Evolutionary conservation across 2,888 invertebrate species (phyloP), one percentile per base, ranked within the genome.

Genomic region (Onchidella celtica): DNA sequence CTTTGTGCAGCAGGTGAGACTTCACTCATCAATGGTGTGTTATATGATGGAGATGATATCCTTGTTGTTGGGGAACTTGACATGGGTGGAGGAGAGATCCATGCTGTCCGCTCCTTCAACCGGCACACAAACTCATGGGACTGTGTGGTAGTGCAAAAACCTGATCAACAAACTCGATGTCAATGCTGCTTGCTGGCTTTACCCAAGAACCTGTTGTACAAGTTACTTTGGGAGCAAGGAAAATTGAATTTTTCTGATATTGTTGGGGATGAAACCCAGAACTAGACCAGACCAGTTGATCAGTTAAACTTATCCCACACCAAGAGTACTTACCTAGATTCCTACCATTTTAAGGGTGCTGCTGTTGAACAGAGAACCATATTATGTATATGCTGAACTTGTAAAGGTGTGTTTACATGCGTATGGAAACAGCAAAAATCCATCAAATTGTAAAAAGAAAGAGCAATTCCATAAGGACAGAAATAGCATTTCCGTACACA

Each of bases 61-160:
- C 82, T 88, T 57, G 85, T 90, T 9, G 83, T 89, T 1, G 91
- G 91, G 11, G 86, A 88, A 27, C 85, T 91, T 40, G 89, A 89
- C 61, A 81, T 89, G 57, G 89, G 86, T 4, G 86, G 86, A 17
- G 86, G 85, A 17, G 78, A 80, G 21, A 84, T 75, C 57, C 87
- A 90, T 61, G 85, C 86, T 80, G 85, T 90, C 3, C 83, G 90
- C 17, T 88, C 87, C 0, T 90, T 83, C 63, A 87, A 89, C 78
- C 85, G 86, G 27, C 85, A 82, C 27, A 86, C 85, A 4, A 86
- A 87, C 80, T 75, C 82, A 9, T 91, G 91, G 91, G 79, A 86
- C 2, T 86, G 88, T 38, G 85, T 89, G n/a, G 85, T 88, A 0
- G 83, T 82, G n/a, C 85, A 86, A 55, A 84, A 85, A 36, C 90